phyloP scores from a whole-genome alignment of 92 coral and sea anemone species.

The Umimayanthus kanabou region DNA sequence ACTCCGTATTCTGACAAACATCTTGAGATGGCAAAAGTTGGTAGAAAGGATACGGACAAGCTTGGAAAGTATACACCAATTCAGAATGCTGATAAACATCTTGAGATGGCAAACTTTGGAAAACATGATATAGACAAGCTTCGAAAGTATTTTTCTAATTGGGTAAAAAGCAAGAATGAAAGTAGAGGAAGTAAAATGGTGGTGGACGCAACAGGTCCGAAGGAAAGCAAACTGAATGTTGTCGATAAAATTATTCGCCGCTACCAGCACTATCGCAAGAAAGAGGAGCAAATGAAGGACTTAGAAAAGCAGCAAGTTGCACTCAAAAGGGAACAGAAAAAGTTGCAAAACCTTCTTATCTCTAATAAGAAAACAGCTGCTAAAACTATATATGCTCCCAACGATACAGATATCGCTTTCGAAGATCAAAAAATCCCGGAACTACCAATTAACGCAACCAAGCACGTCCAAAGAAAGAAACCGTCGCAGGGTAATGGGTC shows the following conservation, averaged over 20 bases:
- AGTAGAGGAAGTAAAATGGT: not conserved
- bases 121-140: constrained; percentile 42
- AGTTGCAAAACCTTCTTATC: constrained; percentile 35
- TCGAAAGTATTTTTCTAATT: constrained; percentile 53
- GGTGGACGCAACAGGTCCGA: not conserved
- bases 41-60: constrained; percentile 34
- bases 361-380: not conserved
- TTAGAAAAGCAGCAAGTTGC: constrained; percentile 56
- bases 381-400: not conserved
- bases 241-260: constrained; percentile 67
- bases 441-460: not conserved
- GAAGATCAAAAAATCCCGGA: constrained; percentile 5
- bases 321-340: constrained; percentile 50
- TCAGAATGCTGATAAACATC: not conserved
- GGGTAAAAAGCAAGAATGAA: constrained; percentile 45
- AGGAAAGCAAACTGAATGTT: constrained; percentile 36
- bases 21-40: not conserved
- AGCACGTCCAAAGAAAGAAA: constrained; percentile 1
- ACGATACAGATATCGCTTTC: constrained; percentile 22
- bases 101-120: not conserved
- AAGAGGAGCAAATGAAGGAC: constrained; percentile 50
- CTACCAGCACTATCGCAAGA: constrained; percentile 66
- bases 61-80: constrained; percentile 9
- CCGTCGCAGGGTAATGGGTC: not conserved
- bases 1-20: not conserved